Evolutionary conservation across 2,888 invertebrate species (phyloP).

Genomic region (Caenorhabditis japonica): DNA sequence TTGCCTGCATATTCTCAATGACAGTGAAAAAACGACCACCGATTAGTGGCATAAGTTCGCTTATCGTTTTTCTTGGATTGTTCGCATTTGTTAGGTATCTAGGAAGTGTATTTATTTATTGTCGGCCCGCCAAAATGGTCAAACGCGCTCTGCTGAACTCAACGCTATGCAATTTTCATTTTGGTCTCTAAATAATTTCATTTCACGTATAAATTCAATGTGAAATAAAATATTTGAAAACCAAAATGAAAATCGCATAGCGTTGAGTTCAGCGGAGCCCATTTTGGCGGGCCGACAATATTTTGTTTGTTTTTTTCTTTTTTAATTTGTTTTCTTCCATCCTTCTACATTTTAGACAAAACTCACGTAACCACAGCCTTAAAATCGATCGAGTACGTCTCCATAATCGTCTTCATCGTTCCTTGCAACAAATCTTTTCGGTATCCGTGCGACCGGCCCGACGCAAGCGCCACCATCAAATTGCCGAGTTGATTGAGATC

Average conservation of each 20-base stretch:
- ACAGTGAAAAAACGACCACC: constrained; percentile 91
- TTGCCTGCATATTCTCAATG: constrained; percentile 79
- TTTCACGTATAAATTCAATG: too few species aligned
- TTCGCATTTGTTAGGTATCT: constrained; percentile 78
- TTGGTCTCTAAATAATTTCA: too few species aligned
- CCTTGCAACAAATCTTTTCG: constrained; percentile 75
- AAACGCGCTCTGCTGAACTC: too few species aligned
- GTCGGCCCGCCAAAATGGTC: too few species aligned
- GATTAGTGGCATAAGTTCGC: constrained; percentile 99
- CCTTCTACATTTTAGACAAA: constrained; percentile 11
- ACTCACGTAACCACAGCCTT: constrained; percentile 90
- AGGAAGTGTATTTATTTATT: constrained; percentile 82
- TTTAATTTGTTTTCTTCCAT: too few species aligned
- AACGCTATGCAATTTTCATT: too few species aligned
- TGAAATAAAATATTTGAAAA: too few species aligned
- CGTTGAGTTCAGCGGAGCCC: too few species aligned
- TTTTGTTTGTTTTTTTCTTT: too few species aligned
- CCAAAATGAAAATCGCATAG: too few species aligned
- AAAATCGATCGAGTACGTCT: constrained; percentile 92
- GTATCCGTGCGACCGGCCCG: constrained; percentile 89
- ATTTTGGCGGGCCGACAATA: too few species aligned
- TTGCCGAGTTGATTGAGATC: constrained; percentile 92
- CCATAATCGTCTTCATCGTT: constrained; percentile 86
- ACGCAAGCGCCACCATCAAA: constrained; percentile 91
- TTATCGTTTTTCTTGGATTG: constrained; percentile 83